Percentiles rank a stretch among this genome's conserved stretches.
Conservation (phyloP, 1,140 invertebrate genomes). For the Chironomus striatipennis region DNA sequence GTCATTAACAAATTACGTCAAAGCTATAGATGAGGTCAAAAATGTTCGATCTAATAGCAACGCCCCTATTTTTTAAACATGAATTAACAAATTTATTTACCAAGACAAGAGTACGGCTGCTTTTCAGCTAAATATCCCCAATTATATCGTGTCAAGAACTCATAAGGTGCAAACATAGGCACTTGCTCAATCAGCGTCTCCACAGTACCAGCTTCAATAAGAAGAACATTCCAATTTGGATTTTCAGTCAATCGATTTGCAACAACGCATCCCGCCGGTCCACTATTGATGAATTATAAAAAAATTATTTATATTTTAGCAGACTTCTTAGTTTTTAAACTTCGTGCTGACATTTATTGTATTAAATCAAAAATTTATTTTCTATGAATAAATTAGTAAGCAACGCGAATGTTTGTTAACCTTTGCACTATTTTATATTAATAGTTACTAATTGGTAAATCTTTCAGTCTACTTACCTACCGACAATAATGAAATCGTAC, state of each 20-base stretch:
- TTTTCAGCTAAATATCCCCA: conserved; percentile 61
- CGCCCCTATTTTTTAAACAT: too few species aligned
- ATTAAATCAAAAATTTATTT: too few species aligned
- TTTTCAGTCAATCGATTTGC: conserved; percentile 48
- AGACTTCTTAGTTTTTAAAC: too few species aligned
- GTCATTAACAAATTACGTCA: too few species aligned
- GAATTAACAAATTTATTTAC: conserved; percentile 31
- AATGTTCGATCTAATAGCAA: too few species aligned
- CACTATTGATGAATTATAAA: conserved; percentile 16
- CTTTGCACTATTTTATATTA: too few species aligned
- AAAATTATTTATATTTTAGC: too few species aligned
- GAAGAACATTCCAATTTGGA: conserved; percentile 45
- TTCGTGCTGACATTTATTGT: too few species aligned
- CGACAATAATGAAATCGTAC: conserved; percentile 27
- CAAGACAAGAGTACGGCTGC: conserved; percentile 50
- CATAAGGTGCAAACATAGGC: conserved; percentile 50
- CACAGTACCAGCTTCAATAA: conserved; percentile 51
- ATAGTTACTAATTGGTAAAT: too few species aligned
- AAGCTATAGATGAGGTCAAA: too few species aligned
- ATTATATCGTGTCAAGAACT: conserved; percentile 49
- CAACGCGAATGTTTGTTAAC: too few species aligned
- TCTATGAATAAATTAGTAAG: too few species aligned
- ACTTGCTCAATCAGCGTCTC: conserved; percentile 60
- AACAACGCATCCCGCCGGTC: conserved; percentile 43
- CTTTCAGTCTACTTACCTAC: not conserved